Evolutionary conservation across 1,140 invertebrate genomes (phyloP), one percentile per base, ranked within the genome.

Genomic region (Heliothis virescens): DNA sequence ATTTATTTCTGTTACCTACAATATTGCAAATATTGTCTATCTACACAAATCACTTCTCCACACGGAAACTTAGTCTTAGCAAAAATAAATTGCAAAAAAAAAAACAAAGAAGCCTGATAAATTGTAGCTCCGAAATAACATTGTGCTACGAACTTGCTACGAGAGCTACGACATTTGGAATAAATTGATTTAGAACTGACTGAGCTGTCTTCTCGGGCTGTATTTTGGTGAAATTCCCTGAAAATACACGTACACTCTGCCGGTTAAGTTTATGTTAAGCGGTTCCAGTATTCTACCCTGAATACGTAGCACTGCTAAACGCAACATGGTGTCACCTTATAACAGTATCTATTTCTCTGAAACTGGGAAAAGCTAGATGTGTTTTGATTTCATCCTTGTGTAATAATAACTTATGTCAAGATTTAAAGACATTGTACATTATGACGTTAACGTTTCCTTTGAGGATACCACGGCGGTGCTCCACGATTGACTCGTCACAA

Each of bases 401-500:
- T 11, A 11, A 57, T 21, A 18, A 18, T 21, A 29, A 60, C 18
- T 63, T 41, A 63, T 10, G 60, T 3, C 13, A 63, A 47, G 12
- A 12, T 41, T 34, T 34, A 41, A 63, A 63, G 34, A 67, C 16
- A 34, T 9, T 21, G 15, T 47, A 21, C 9, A 29, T 41, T 41
- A 41, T 53, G 21, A 12, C 4, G 21, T 53, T 7, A 3, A 60
- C 29, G 12, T 3, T 4, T 16, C 41, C 13, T 59, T 34, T 34
- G 13, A 52, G 26, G 59, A 16, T 21, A n/a, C 9, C 12, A n/a
- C 21, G 59, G 13, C 34, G 63, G 41, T 55, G 74, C 26, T 50
- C 29, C 29, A 53, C 18, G 48, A 65, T 55, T 76, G 50, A 76
- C 13, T 65, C 60, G 52, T 63, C 73, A 63, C 48, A 75, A 76